These are phyloP conservation scores for Caradrina clavipalpis DNA, from an alignment of 2,888 invertebrate species.

Conservation along the genomic window DNA sequence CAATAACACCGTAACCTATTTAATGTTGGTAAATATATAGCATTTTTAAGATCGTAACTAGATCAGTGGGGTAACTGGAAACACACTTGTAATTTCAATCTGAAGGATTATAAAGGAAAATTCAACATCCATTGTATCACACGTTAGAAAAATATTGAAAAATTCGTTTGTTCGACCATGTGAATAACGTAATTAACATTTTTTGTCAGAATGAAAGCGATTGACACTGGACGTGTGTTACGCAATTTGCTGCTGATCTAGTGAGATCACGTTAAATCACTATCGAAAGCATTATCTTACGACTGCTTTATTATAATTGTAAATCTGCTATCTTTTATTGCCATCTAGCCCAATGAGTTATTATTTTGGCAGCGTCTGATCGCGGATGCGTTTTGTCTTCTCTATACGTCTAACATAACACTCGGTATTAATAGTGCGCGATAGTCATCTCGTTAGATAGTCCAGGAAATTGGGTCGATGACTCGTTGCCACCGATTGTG, in stretches of 20 bases:
- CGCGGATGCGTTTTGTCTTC: constrained; percentile 85
- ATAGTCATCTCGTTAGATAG: constrained; percentile 81
- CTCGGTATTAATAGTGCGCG: constrained; percentile 82
- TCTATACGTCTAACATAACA: constrained; percentile 72
- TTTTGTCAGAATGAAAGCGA: no score
- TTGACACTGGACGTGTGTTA: neutral
- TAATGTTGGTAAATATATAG: constrained; percentile 35
- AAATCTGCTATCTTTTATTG: constrained; percentile 68
- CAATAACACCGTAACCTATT: constrained; percentile 63
- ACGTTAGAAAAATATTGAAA: no score
- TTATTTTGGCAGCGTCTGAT: constrained; percentile 84
- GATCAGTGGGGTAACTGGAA: neutral
- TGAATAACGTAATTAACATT: neutral
- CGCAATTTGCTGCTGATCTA: constrained; percentile 4
- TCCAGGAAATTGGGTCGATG: constrained; percentile 84
- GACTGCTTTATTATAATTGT: constrained; percentile 67
- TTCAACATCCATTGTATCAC: neutral
- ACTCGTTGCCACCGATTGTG: constrained; percentile 75
- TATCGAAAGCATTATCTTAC: constrained; percentile 31
- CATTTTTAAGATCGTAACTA: constrained; percentile 30
- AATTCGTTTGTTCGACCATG: neutral
- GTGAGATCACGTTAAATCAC: constrained; percentile 40
- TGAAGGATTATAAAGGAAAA: neutral
- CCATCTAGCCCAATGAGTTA: constrained; percentile 76
- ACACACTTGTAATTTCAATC: neutral